Evolutionary conservation across 2,113 vertebrate genomes (phyloP).

Genomic region (Notarius lentiginosus): DNA sequence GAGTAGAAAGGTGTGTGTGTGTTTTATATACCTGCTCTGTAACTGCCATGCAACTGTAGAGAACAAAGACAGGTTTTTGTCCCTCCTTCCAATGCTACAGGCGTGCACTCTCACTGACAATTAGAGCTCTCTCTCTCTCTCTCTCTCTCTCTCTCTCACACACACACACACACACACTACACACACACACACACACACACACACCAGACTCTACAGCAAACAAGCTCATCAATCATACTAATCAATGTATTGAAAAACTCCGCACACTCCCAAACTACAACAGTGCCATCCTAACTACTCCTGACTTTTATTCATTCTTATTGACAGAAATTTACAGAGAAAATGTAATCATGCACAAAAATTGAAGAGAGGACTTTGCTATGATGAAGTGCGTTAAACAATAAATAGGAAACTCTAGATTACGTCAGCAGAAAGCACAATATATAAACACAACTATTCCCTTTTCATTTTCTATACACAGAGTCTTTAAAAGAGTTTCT

Average conservation of each 20-base stretch:
- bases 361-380: background rate
- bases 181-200: background rate
- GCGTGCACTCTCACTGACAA: slow-evolving; percentile 38
- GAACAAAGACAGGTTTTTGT: slow-evolving; percentile 58
- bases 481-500: slow-evolving; percentile 25
- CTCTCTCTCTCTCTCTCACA: background rate
- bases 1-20: slow-evolving; percentile 51
- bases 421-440: background rate
- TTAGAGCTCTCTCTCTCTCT: slow-evolving; percentile 14
- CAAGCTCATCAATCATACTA: background rate
- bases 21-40: slow-evolving; percentile 49
- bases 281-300: background rate
- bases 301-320: background rate
- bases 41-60: slow-evolving; percentile 57
- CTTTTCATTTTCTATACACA: background rate
- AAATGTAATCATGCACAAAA: background rate
- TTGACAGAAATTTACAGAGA: background rate
- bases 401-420: background rate
- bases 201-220: background rate
- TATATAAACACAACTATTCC: slow-evolving; percentile 1
- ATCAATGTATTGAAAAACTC: background rate
- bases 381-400: background rate
- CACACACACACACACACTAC: slow-evolving; percentile 8
- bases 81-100: slow-evolving; percentile 43
- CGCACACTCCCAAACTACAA: background rate